Percentiles rank a stretch among this genome's conserved stretches.
These are phyloP conservation scores for Ephestia elutella DNA, from an alignment of 1,140 invertebrate species.

Conservation along the genomic window DNA sequence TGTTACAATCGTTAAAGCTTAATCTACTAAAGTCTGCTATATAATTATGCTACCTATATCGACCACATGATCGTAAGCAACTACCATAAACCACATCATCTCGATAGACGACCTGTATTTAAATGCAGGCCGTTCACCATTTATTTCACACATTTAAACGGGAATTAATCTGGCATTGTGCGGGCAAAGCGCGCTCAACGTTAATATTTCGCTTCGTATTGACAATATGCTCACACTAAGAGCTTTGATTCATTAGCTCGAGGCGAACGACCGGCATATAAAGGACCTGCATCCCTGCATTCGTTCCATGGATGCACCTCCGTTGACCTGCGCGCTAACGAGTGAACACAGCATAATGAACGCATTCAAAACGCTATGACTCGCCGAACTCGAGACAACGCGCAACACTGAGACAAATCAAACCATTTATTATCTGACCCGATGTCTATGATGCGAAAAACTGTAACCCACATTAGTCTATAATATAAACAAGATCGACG, in stretches of 20 bases:
- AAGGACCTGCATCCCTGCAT: slow-evolving; percentile 60
- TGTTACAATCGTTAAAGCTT: neutral
- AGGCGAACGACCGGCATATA: slow-evolving; percentile 60
- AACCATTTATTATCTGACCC: slow-evolving; percentile 37
- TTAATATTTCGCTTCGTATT: slow-evolving; percentile 66
- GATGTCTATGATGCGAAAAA: slow-evolving; percentile 41
- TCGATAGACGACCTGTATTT: slow-evolving; percentile 22
- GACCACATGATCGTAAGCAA: neutral
- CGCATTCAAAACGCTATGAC: slow-evolving; percentile 50
- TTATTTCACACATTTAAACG: slow-evolving; percentile 65
- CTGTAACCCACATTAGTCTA: slow-evolving; percentile 52
- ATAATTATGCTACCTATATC: slow-evolving; percentile 29
- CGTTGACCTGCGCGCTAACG: slow-evolving; percentile 61
- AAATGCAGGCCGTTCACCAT: slow-evolving; percentile 34
- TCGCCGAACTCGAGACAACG: slow-evolving; percentile 27
- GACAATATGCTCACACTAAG: slow-evolving; percentile 59
- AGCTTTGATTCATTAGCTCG: slow-evolving; percentile 67
- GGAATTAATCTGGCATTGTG: slow-evolving; percentile 67
- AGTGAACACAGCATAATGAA: slow-evolving; percentile 60
- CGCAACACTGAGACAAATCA: slow-evolving; percentile 32
- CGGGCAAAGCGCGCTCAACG: slow-evolving; percentile 36
- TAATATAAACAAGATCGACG: slow-evolving; percentile 49
- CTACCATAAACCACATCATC: neutral
- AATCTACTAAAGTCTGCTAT: slow-evolving; percentile 25
- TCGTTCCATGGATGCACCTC: slow-evolving; percentile 59